These are phyloP conservation scores for Anoplophora glabripennis DNA, from an alignment of 1,140 invertebrate species.

Conservation along the genomic window DNA sequence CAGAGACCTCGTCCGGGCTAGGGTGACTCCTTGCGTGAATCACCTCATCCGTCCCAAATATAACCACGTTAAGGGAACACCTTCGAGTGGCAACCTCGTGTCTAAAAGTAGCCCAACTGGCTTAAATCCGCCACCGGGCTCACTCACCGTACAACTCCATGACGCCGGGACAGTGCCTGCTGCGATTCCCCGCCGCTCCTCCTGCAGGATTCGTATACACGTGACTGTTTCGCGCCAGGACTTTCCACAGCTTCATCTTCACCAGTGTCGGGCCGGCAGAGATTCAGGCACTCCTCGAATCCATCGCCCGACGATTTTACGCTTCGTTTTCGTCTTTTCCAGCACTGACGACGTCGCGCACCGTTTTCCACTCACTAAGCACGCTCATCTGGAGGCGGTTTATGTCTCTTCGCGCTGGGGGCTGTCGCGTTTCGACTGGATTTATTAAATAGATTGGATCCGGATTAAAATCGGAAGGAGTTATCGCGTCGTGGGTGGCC, in stretches of 20 bases:
- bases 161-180: neutral
- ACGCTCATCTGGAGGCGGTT: neutral
- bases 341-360: neutral
- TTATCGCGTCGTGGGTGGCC: too few species aligned
- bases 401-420: neutral
- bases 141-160: conserved; percentile 23
- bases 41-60: too few species aligned
- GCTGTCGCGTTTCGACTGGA: neutral
- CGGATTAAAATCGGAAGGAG: too few species aligned
- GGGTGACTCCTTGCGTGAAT: too few species aligned
- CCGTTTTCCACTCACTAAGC: neutral
- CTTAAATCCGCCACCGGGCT: too few species aligned
- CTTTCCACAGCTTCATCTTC: conserved; percentile 48
- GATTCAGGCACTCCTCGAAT: conserved; percentile 3
- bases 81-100: too few species aligned
- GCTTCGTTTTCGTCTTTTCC: conserved; percentile 5
- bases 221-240: conserved; percentile 47
- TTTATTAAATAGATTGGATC: neutral
- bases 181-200: conserved; percentile 23
- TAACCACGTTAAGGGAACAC: too few species aligned
- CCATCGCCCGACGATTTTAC: conserved; percentile 3
- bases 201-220: conserved; percentile 37
- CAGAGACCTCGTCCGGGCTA: too few species aligned
- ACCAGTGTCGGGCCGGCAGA: conserved; percentile 17
- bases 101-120: too few species aligned